Evolutionary conservation across 2,113 vertebrate genomes (phyloP).

Genomic region (Suricata suricatta): DNA sequence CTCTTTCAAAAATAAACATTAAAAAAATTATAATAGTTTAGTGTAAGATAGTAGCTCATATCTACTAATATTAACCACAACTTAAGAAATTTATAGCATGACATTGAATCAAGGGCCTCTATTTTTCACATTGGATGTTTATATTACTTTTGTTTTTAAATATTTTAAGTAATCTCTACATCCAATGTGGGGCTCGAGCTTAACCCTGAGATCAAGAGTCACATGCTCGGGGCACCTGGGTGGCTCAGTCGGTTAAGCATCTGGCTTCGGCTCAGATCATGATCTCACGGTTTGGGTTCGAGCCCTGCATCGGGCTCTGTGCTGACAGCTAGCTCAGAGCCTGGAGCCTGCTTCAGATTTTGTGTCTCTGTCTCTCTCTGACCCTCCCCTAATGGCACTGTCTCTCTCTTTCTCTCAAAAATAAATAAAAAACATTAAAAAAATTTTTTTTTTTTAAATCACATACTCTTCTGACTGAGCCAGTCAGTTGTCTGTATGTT

Average conservation of each 20-base stretch:
- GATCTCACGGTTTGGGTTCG: no score
- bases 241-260: no score
- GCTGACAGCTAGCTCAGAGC: no score
- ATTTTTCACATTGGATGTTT: neutral
- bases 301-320: no score
- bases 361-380: no score
- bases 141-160: neutral
- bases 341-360: no score
- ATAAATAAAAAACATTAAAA: no score
- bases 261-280: no score
- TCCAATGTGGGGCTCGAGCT: neutral
- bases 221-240: neutral
- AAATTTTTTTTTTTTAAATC: neutral
- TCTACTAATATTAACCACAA: neutral
- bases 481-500: neutral
- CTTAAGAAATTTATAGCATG: neutral
- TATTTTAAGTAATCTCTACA: neutral
- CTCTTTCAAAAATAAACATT: no score
- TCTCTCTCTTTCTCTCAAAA: no score
- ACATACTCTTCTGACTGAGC: neutral
- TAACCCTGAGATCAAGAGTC: neutral
- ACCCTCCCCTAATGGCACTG: no score
- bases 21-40: neutral
- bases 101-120: neutral
- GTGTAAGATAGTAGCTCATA: neutral